Evolutionary conservation across 1,140 invertebrate genomes (phyloP).

Genomic region (Drosophila grimshawi): DNA sequence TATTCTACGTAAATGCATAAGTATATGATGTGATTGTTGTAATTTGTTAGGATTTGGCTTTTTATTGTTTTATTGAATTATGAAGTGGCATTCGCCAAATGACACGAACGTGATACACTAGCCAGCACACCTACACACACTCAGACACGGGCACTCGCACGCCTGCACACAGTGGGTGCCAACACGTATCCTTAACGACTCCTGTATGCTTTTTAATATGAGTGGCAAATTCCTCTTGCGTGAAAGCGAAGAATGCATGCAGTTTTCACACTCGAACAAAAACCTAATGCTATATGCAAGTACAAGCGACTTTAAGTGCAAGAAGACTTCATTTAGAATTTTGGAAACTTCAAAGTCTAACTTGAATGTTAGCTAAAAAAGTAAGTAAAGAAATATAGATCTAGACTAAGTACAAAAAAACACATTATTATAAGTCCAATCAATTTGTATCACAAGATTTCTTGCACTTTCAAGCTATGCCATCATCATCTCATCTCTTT

Average conservation of each 20-base stretch:
- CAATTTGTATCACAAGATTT: no score
- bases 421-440: no score
- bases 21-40: conserved; percentile 78
- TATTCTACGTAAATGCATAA: conserved; percentile 11
- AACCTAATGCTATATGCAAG: conserved; percentile 22
- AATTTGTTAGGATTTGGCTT: conserved; percentile 79
- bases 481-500: background rate
- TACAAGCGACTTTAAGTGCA: no score
- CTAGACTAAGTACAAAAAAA: no score
- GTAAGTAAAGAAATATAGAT: no score
- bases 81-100: conserved; percentile 79
- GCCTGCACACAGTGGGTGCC: background rate
- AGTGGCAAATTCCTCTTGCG: conserved; percentile 46
- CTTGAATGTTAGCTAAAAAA: no score
- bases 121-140: conserved; percentile 20
- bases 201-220: conserved; percentile 44
- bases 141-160: background rate
- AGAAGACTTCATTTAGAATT: background rate
- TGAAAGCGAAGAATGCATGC: conserved; percentile 55
- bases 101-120: conserved; percentile 72
- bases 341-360: no score
- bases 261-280: conserved; percentile 26
- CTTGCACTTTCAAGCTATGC: no score
- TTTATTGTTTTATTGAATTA: conserved; percentile 84
- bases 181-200: conserved; percentile 9